Base-by-base conservation (phyloP, 2,113 vertebrate genomes). In the Mobula birostris region DNA sequence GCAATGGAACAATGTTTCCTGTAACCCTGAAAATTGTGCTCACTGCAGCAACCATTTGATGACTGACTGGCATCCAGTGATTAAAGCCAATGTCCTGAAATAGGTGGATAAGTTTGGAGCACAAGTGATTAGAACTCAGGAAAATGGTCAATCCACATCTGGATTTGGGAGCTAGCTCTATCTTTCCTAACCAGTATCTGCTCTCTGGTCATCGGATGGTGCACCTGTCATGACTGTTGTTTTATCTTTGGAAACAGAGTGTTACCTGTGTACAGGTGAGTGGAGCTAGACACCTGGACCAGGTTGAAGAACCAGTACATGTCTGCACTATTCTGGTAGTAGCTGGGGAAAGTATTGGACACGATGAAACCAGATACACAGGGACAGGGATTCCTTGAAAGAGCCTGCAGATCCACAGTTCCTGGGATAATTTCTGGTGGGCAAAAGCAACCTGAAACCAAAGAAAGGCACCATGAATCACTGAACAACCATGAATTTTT, bases 251-350 rank as follows among this genome's bases (percentile, higher is more conserved):
- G 0, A 12, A n/a, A 63, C 29, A 29, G 58, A n/a, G 58, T 1
- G 5, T 88, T 88, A 88, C 83, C 83, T 88, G 24, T 88, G 27
- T 88, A 88, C 29, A 24, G 58, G 29, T 14, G 83, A 63, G 58
- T 88, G 83, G 83, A 61, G 7, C 63, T 88, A n/a, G 83, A 88
- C 83, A 88, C 2, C 83, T n/a, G 83, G 7, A 56, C 1, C 83
- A 88, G 29, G 83, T 88, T 88, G 83, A 88, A 88, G 83, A 88
- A 88, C 83, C 83, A 88, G 83, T 88, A 88, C 83, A 88, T 88
- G 83, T 88, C 58, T 63, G 83, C 83, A 15, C 83, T 63, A 27
- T 88, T 63, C 83, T 63, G 83, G 83, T 88, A 88, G 56, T 63
- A 9, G 61, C 83, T 88, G 0, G 58, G 58, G 58, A 88, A 88